Evolutionary conservation across 2,113 vertebrate species (phyloP).

Genomic region (Toxostoma redivivum): DNA sequence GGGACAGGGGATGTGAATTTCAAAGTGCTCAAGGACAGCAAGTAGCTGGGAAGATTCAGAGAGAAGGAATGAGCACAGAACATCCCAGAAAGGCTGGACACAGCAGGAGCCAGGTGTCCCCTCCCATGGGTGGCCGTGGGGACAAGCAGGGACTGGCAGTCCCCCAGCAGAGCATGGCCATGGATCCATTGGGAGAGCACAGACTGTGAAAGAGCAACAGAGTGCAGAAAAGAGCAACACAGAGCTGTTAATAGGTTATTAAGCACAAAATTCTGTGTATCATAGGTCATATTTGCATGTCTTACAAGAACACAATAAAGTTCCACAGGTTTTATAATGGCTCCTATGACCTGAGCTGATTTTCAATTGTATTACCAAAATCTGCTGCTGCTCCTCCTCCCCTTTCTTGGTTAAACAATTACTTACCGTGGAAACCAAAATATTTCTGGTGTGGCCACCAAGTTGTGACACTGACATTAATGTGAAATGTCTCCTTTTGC

Average conservation of each 20-base stretch:
- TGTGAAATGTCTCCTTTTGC: background rate
- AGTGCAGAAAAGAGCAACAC: background rate
- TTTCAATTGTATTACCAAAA: background rate
- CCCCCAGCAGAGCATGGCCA: rapidly evolving
- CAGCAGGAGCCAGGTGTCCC: too few species aligned
- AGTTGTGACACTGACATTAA: background rate
- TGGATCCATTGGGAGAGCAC: rapidly evolving
- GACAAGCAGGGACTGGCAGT: too few species aligned
- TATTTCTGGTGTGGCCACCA: background rate
- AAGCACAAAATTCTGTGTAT: background rate
- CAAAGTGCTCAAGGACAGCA: background rate
- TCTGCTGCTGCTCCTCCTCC: background rate
- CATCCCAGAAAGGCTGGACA: rapidly evolving
- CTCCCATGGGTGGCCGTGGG: rapidly evolving
- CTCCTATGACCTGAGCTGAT: background rate
- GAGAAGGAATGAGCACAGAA: background rate
- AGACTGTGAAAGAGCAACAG: background rate
- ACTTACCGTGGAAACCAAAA: background rate
- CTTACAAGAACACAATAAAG: background rate
- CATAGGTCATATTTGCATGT: rapidly evolving
- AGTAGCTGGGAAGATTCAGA: background rate
- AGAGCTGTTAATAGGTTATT: background rate
- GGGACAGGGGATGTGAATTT: rapidly evolving
- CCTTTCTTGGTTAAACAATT: background rate
- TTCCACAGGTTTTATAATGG: background rate